Evolutionary conservation across 2,797 vertebrate species (phyloP), one percentile per base, ranked within the genome.

Genomic region (Aeoliscus strigatus): DNA sequence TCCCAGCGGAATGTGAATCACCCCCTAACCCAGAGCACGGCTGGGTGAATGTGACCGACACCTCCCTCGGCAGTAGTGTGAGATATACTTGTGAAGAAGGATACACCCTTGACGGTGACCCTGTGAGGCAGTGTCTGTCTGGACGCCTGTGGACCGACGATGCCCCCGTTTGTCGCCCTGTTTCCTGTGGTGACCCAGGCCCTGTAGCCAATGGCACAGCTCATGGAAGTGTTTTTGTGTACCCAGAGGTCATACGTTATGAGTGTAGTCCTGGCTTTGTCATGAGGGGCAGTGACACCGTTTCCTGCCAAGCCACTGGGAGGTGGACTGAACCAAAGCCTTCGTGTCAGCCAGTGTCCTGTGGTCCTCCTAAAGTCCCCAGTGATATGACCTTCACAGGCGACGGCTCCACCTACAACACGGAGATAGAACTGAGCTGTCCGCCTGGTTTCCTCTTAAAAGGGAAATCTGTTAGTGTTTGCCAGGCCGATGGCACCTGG

Each of bases 401-500:
- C 58, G 73, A 81, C 0, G 85, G 86, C 4, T 88, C 88, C 53
- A 91, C 79, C 0, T 98, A 91, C 63, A 86, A 84, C 41, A 87
- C 73, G n/a, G 75, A 53, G 27, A 46, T 89, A 28, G 68, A 89
- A 17, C 91, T 94, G 38, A 83, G 71, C 36, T 99, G 96, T 77
- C 81, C 51, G 0, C 38, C 87, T 27, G 94, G 96, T 5, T 97
- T 93, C 29, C 33, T 89, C 9, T 72, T 98, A 18, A 70, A 88
- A 32, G 96, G 92, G 6, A 77, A 85, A 39, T 73, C 74, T 2
- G 73, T 53, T n/a, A 90, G 87, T 32, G 53, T 90, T 30, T 98
- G 96, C 56, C 91, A 91, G 66, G 86, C 86, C 12, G 88, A 94
- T 10, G 91, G 93, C 37, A 91, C 77, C 53, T 99, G 96, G 96